Percentiles rank a stretch among this genome's conserved stretches.
Evolutionary conservation across 1,140 invertebrate species (phyloP).

Genomic region (Bombus balteatus): DNA sequence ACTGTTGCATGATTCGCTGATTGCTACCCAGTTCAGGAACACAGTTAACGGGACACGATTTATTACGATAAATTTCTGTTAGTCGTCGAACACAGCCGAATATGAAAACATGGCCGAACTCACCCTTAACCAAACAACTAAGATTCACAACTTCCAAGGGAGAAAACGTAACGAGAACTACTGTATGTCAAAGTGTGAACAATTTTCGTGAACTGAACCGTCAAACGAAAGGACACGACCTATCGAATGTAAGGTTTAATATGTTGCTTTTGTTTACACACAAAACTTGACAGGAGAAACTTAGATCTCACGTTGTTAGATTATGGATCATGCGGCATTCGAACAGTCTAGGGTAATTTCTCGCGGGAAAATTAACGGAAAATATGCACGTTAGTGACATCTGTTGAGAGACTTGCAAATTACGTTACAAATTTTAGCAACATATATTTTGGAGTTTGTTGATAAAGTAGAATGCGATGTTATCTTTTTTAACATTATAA

Average conservation of each 20-base stretch:
- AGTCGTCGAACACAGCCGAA: slow-evolving; percentile 8
- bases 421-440: background rate
- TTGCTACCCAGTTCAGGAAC: background rate
- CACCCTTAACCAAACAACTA: slow-evolving; percentile 50
- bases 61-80: background rate
- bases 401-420: background rate
- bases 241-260: background rate
- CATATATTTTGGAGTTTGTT: background rate
- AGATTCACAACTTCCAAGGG: slow-evolving; percentile 31
- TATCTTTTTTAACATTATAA: background rate
- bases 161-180: slow-evolving; percentile 29
- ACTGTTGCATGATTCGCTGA: slow-evolving; percentile 46
- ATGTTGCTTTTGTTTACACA: slow-evolving; percentile 42
- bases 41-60: background rate
- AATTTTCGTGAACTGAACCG: background rate
- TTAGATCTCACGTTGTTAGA: background rate
- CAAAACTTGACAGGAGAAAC: slow-evolving; percentile 43
- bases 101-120: slow-evolving; percentile 53
- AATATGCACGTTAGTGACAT: background rate
- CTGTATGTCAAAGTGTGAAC: slow-evolving; percentile 18
- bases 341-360: slow-evolving; percentile 30
- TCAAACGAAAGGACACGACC: slow-evolving; percentile 4
- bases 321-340: slow-evolving; percentile 24
- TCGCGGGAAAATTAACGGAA: background rate
- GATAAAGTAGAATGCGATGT: background rate